Evolutionary conservation across 2,888 invertebrate species (phyloP).

Genomic region (Caenorhabditis uteleia): DNA sequence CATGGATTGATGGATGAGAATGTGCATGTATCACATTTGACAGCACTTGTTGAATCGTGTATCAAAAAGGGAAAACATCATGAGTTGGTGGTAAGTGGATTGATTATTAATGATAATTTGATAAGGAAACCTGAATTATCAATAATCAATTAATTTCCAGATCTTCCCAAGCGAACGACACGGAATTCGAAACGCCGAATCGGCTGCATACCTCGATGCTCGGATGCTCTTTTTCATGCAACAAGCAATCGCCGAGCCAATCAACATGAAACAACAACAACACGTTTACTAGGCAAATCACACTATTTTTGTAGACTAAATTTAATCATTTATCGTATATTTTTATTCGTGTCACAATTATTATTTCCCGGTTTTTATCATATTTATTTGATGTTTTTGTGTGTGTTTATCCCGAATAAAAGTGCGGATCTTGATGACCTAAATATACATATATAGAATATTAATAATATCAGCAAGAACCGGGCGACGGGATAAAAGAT

Average conservation of each 20-base stretch:
- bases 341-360: too few species aligned
- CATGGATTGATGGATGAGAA: conserved; percentile 95
- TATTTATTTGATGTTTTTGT: too few species aligned
- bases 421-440: too few species aligned
- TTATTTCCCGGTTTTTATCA: too few species aligned
- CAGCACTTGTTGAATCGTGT: conserved; percentile 85
- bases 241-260: conserved; percentile 15
- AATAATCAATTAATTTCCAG: conserved; percentile 68
- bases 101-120: background rate
- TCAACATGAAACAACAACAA: too few species aligned
- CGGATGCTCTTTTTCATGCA: conserved; percentile 76
- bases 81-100: conserved; percentile 80
- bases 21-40: conserved; percentile 96
- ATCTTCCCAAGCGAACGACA: conserved; percentile 96
- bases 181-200: conserved; percentile 85
- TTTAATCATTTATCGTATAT: too few species aligned
- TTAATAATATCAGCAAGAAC: too few species aligned
- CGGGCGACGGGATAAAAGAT: too few species aligned
- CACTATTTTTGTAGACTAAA: too few species aligned
- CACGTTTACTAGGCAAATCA: too few species aligned
- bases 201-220: conserved; percentile 93
- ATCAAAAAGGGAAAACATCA: conserved; percentile 95
- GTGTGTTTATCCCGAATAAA: too few species aligned
- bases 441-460: too few species aligned
- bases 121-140: background rate